Base-by-base conservation (phyloP, 1,140 invertebrate species). In the Batillaria attramentaria region DNA sequence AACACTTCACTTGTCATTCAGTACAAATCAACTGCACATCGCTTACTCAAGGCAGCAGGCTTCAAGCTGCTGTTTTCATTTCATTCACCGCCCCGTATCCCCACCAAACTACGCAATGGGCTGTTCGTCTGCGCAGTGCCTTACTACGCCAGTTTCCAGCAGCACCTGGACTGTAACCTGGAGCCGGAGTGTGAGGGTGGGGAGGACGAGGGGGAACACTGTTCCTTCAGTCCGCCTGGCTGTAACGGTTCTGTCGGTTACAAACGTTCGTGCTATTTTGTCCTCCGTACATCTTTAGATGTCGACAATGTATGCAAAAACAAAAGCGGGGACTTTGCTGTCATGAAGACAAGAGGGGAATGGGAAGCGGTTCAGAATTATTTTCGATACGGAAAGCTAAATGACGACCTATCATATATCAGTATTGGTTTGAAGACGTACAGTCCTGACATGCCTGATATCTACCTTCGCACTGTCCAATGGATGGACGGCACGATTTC, bases 141-240 rank as follows among this genome's bases (percentile, higher is more conserved):
- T 13, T 35, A 54, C 43, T 74, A 57, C 50, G n/a, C 33, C 35
- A 39, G 31, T 4, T 74, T 74, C 46, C 4, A 24, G 24, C n/a
- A n/a, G 4, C 72, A 74, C 50, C 72, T 74, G 50, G 50, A 60
- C 28, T 74, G 72, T 35, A 60, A 74, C 50, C 31, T 54, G 72
- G 46, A 35, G 72, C 31, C 46, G 31, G 72, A 74, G 33, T 74
- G 72, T 57, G 43, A 74, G 6, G 46, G 43, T 16, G 70, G 43
- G 16, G 37, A 41, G 39, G 70, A 72, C 41, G 70, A 72, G 28
- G 37, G 37, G 0, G 28, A 46, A 0, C 70, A 54, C 70, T 72
- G 70, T 33, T 6, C 70, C 5, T 72, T 33, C 70, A 46, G 43
- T 24, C 13, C 42, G 6, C 42, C 70, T 20, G 42, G 28, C 8